Percentiles rank a stretch among this genome's conserved stretches.
Evolutionary conservation across 2,888 invertebrate species (phyloP).

Genomic region (Chloroclysta siterata): DNA sequence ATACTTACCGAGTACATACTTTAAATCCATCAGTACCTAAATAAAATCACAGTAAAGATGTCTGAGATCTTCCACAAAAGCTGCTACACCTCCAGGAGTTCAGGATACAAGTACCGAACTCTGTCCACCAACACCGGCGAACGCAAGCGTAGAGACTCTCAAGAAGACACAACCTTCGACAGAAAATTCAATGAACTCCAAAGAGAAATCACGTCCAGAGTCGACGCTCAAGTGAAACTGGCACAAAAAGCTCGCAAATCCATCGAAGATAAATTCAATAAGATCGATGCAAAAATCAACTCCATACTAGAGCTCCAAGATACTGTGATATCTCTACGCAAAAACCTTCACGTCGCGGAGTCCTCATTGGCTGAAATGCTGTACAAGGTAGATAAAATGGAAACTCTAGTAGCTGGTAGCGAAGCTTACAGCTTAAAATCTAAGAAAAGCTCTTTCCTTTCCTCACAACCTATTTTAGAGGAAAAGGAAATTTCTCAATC

Average conservation of each 20-base stretch:
- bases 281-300: constrained; percentile 63
- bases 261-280: constrained; percentile 60
- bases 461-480: constrained; percentile 45
- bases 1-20: background rate
- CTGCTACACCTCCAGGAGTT: constrained; percentile 67
- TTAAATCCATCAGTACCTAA: background rate
- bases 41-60: constrained; percentile 48
- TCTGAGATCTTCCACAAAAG: constrained; percentile 67
- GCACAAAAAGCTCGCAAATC: constrained; percentile 55
- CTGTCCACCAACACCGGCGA: constrained; percentile 72
- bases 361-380: constrained; percentile 48
- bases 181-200: constrained; percentile 65
- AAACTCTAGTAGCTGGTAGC: constrained; percentile 41
- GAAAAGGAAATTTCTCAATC: constrained; percentile 42
- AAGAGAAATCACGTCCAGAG: constrained; percentile 56
- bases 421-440: constrained; percentile 50
- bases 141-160: constrained; percentile 48
- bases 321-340: constrained; percentile 53
- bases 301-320: constrained; percentile 63
- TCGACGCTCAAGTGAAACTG: constrained; percentile 56
- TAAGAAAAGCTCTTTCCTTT: constrained; percentile 44
- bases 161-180: constrained; percentile 56
- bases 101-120: constrained; percentile 74
- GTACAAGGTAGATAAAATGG: constrained; percentile 59
- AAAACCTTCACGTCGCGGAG: constrained; percentile 55